phyloP scores from a whole-genome alignment of 2,888 invertebrate species.

The Leptinotarsa tumamoca region DNA sequence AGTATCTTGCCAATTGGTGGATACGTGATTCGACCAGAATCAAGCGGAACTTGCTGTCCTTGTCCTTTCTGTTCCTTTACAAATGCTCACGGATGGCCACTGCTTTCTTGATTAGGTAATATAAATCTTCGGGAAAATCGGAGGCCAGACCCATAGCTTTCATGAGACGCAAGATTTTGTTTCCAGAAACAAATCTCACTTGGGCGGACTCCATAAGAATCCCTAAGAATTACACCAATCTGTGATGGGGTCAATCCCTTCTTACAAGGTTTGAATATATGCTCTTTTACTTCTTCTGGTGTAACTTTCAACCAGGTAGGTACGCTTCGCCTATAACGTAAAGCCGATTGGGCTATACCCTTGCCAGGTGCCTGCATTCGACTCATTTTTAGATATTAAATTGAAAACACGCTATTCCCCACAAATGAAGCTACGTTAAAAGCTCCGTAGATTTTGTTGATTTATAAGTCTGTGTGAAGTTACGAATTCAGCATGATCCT shows the following conservation, averaged over 20 bases:
- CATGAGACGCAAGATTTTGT: conserved; percentile 98
- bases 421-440: too few relatives aligned
- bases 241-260: conserved; percentile 99
- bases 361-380: conserved; percentile 99
- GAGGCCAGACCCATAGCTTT: conserved; percentile 98
- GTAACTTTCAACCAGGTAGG: conserved; percentile 98
- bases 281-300: conserved; percentile 98
- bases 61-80: conserved; percentile 98
- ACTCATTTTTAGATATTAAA: conserved; percentile 79
- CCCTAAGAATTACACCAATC: conserved; percentile 98
- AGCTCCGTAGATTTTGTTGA: too few relatives aligned
- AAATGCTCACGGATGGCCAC: conserved; percentile 99
- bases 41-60: conserved; percentile 98
- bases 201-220: conserved; percentile 99
- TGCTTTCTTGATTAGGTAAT: conserved; percentile 99
- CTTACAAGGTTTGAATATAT: conserved; percentile 97
- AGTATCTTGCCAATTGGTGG: conserved; percentile 97
- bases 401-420: too few relatives aligned
- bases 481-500: too few relatives aligned
- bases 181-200: conserved; percentile 98
- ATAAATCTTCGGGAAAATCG: conserved; percentile 97
- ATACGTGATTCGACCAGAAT: conserved; percentile 99
- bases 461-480: too few relatives aligned
- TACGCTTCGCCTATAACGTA: conserved; percentile 97
- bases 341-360: conserved; percentile 99